Evolutionary conservation across 2,797 vertebrate species (phyloP).

Genomic region (Glyptemys insculpta): DNA sequence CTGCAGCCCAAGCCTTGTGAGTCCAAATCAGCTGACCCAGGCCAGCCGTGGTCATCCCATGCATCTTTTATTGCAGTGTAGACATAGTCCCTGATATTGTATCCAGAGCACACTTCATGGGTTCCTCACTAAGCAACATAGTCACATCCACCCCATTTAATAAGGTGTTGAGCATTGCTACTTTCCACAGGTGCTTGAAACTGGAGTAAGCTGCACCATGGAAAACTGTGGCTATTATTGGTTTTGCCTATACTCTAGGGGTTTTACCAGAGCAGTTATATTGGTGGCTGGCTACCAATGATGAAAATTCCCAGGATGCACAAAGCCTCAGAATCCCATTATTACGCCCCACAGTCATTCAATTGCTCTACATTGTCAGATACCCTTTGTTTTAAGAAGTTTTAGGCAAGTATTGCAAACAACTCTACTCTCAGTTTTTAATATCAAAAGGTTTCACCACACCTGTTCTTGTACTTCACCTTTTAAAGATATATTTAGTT

Average conservation of each 20-base stretch:
- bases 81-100: neutral
- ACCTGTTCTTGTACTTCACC: neutral
- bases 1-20: neutral
- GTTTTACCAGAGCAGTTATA: neutral
- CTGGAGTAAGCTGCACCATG: neutral
- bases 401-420: neutral
- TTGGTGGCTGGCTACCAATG: neutral
- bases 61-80: no score
- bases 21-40: neutral
- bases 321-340: neutral
- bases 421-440: neutral
- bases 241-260: neutral
- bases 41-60: neutral
- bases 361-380: neutral
- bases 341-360: neutral
- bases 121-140: neutral
- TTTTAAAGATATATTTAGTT: neutral
- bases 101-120: neutral
- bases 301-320: neutral
- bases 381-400: neutral
- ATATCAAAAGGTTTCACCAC: neutral
- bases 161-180: neutral
- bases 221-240: neutral
- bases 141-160: neutral
- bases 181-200: neutral